These are phyloP conservation scores for Paedocypris sp. DNA, from an alignment of 2,113 vertebrate species.

Conservation along the genomic window DNA sequence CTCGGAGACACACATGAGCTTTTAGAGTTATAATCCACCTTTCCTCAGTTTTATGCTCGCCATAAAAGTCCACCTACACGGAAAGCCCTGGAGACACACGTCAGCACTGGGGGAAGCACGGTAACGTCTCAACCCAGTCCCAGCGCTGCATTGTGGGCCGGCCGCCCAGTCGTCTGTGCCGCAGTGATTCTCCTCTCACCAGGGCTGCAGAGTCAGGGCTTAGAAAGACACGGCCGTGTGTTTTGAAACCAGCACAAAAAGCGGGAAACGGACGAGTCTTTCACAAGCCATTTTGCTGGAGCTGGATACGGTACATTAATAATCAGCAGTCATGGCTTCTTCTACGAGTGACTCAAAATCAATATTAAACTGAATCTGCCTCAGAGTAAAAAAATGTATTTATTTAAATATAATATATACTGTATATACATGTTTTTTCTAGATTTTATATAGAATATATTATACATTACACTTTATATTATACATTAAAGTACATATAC, in stretches of 20 bases:
- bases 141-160: neutral
- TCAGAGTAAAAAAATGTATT: no score
- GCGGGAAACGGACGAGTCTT: neutral
- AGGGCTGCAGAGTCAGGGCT: constrained; percentile 1
- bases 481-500: no score
- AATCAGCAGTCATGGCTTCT: no score
- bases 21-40: neutral
- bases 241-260: neutral
- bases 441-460: no score
- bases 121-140: neutral
- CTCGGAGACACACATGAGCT: no score
- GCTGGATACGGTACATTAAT: no score
- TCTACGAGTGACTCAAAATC: no score
- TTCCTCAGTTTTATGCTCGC: neutral
- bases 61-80: neutral
- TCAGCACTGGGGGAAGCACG: neutral
- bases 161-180: constrained; percentile 12
- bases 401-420: no score
- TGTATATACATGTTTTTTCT: no score
- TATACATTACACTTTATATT: no score
- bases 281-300: neutral
- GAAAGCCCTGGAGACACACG: neutral
- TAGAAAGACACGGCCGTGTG: neutral
- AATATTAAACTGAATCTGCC: no score
- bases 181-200: constrained; percentile 17